Percentiles rank a stretch among this genome's conserved stretches.
Conservation (phyloP, 2,888 invertebrate species). For the Agapostemon virescens region DNA sequence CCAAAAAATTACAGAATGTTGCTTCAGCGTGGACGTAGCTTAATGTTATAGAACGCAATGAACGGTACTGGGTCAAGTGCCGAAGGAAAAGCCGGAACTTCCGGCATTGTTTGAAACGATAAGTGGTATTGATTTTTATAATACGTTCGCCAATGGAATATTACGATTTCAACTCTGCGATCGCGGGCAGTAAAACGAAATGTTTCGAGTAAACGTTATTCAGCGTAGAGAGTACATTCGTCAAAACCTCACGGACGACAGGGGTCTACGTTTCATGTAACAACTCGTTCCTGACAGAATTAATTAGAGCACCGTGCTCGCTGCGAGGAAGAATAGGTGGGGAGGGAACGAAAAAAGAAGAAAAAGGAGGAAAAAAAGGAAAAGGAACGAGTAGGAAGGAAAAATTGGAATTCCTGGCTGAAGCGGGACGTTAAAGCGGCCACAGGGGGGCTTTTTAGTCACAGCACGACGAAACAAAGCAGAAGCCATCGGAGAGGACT, state of each 20-base stretch:
- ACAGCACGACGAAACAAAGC: constrained; percentile 43
- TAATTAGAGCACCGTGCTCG: constrained; percentile 41
- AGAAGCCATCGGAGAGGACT: constrained; percentile 56
- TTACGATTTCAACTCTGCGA: too few relatives aligned
- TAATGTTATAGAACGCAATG: too few relatives aligned
- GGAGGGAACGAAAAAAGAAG: background rate
- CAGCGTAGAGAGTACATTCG: background rate
- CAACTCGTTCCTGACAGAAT: constrained; percentile 31
- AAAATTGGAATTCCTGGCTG: constrained; percentile 38
- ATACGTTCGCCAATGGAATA: too few relatives aligned
- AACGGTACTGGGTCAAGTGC: too few relatives aligned
- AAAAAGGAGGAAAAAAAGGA: background rate
- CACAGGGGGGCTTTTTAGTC: constrained; percentile 31
- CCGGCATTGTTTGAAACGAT: too few relatives aligned
- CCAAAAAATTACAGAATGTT: too few relatives aligned
- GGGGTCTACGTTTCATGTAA: constrained; percentile 23
- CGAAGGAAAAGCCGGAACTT: too few relatives aligned
- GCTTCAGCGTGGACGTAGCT: too few relatives aligned
- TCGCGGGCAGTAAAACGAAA: background rate
- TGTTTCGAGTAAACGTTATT: background rate
- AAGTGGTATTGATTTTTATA: too few relatives aligned
- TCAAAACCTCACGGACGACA: background rate
- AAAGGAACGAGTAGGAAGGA: background rate
- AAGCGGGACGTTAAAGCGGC: constrained; percentile 34
- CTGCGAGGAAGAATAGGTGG: background rate